Evolutionary conservation across 2,888 invertebrate species (phyloP).

Genomic region (Clanis bilineata): DNA sequence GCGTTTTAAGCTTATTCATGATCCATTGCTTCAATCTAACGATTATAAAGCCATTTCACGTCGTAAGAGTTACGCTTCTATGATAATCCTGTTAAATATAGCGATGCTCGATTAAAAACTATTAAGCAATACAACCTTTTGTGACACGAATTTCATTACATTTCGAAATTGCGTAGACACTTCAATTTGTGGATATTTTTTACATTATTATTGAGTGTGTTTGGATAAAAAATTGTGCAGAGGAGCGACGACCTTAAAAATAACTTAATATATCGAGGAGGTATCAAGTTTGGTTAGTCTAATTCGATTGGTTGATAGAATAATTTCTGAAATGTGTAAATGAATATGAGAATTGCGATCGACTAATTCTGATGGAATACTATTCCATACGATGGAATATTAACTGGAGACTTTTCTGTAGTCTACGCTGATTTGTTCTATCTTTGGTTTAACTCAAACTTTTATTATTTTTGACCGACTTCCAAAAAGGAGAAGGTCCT

Average conservation of each 20-base stretch:
- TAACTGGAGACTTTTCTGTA: too few species aligned
- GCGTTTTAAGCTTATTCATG: constrained; percentile 9
- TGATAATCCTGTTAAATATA: constrained; percentile 9
- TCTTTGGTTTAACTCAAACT: too few species aligned
- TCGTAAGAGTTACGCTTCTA: background rate
- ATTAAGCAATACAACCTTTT: constrained; percentile 7
- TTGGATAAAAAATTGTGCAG: background rate
- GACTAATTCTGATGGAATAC: too few species aligned
- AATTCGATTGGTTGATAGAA: too few species aligned
- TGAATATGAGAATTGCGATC: too few species aligned
- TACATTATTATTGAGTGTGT: background rate
- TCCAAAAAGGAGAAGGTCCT: too few species aligned
- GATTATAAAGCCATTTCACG: constrained; percentile 3
- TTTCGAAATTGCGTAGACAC: constrained; percentile 1
- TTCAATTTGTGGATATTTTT: background rate
- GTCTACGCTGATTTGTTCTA: too few species aligned
- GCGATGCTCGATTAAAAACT: constrained; percentile 2
- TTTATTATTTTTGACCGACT: too few species aligned
- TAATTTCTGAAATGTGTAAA: too few species aligned
- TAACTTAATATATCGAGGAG: background rate
- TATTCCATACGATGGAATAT: too few species aligned
- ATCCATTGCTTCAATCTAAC: constrained; percentile 18
- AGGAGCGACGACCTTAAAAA: background rate
- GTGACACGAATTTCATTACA: constrained; percentile 5
- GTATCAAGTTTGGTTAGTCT: background rate